A percentile compares a stretch with the other conserved stretches of the same genome.
Evolutionary conservation across 2,113 vertebrate species (phyloP).

Genomic region (Poicephalus gulielmi): DNA sequence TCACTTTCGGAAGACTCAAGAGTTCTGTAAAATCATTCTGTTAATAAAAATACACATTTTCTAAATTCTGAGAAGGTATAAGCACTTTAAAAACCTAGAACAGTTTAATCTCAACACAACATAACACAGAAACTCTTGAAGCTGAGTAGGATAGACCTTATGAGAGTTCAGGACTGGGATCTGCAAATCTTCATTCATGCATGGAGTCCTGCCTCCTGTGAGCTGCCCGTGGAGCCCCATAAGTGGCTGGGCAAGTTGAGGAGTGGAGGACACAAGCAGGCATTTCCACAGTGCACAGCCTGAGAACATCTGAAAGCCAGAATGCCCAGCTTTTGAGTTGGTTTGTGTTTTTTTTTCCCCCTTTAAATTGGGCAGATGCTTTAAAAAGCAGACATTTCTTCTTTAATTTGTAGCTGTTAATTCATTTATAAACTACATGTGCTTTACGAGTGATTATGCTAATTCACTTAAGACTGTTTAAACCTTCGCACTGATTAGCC

Average conservation of each 20-base stretch:
- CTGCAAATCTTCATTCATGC: not conserved
- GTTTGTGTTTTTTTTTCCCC: not conserved
- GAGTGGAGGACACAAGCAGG: not conserved
- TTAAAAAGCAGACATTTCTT: constrained; percentile 41
- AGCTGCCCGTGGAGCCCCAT: not conserved
- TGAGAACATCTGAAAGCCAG: not conserved
- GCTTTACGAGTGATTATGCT: constrained; percentile 49
- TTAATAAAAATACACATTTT: not conserved
- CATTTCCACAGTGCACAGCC: not conserved
- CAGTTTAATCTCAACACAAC: not conserved
- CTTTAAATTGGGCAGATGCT: not conserved
- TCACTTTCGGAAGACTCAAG: not conserved
- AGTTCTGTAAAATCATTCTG: not conserved
- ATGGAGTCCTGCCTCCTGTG: not conserved
- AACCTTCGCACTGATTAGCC: constrained; percentile 29
- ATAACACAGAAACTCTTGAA: not conserved
- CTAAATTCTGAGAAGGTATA: not conserved
- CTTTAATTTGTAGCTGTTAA: constrained; percentile 38
- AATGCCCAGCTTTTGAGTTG: not conserved
- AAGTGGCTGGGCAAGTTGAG: not conserved
- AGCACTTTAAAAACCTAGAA: not conserved
- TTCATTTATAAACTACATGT: constrained; percentile 51
- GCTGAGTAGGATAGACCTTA: not conserved
- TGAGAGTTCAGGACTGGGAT: not conserved
- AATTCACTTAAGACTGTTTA: constrained; percentile 42